Evolutionary conservation across 1,140 invertebrate species (phyloP).

Genomic region (Teleopsis dalmanni): DNA sequence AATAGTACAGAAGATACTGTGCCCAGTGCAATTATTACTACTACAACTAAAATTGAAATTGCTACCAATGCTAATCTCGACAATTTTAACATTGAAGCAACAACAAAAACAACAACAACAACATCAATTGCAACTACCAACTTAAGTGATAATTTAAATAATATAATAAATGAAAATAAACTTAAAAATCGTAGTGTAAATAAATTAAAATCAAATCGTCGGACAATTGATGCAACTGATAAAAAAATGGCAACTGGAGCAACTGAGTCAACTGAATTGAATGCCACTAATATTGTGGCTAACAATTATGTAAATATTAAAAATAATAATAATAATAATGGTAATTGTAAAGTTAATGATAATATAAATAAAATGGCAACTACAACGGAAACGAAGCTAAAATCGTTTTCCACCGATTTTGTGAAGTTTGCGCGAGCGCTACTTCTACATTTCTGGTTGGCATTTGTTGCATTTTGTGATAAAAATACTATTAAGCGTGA

Average conservation of each 20-base stretch:
- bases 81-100: too few relatives aligned
- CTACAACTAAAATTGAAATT: background rate
- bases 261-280: too few relatives aligned
- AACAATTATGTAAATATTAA: too few relatives aligned
- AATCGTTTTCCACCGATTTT: background rate
- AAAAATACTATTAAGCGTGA: conserved; percentile 12
- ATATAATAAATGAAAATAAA: conserved; percentile 1
- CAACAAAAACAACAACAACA: conserved; percentile 7
- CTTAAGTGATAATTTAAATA: conserved; percentile 9
- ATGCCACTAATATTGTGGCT: too few relatives aligned
- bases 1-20: background rate
- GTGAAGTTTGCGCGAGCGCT: background rate
- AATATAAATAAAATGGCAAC: background rate
- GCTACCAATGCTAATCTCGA: conserved; percentile 1
- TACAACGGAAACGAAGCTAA: background rate
- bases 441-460: conserved; percentile 9
- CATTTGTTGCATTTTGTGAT: conserved; percentile 15
- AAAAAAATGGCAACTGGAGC: too few relatives aligned
- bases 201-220: background rate
- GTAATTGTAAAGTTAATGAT: background rate
- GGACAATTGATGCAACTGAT: too few relatives aligned
- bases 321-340: background rate
- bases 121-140: conserved; percentile 6
- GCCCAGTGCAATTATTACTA: background rate
- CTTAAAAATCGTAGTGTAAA: background rate